Evolutionary conservation across 2,797 vertebrate genomes (phyloP), one percentile per base, ranked within the genome.

Genomic region (Pipistrellus pipistrellus): DNA sequence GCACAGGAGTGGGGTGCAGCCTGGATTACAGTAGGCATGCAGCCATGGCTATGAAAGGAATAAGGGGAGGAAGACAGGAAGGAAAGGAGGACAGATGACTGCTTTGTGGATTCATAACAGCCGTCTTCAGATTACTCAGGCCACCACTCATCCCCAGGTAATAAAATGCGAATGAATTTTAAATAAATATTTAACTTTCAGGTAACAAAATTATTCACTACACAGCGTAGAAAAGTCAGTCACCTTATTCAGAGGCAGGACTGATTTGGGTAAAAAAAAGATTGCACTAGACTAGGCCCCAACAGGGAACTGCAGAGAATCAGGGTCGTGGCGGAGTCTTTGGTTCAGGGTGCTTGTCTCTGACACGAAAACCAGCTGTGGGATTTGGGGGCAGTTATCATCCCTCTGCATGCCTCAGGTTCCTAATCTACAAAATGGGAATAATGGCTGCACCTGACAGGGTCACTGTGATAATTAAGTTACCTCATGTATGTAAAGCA

Each of bases 391-490:
- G 6, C 44, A n/a, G 17, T 71, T 32, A 51, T 32, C 17, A 18
- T 3, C 59, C 55, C 13, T 95, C 18, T 80, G 21, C 62, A 0
- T 77, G 8, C 9, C 23, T 87, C n/a, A 64, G 23, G 66, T 93
- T 93, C 48, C 72, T 78, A 38, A 27, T 88, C 80, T 84, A 15
- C 38, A 75, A 93, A 88, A 51, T 66, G 38, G 53, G 20, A 87
- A 48, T 77, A 66, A 92, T 30, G 23, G 13, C 30, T 21, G 27
- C 55, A 46, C 30, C 13, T 66, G 69, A 59, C 18, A 73, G 38
- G 66, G 32, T 68, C 30, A 2, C 53, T 46, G 2, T 76, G 68
- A 82, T 64, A 78, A 90, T 73, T 55, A 85, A 81, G 18, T 91
- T 80, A 41, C 3, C 13, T 72, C 62, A 30, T 55, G 20, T 71